Evolutionary conservation across 1,140 invertebrate species (phyloP).

Genomic region (Centruroides sculpturatus): DNA sequence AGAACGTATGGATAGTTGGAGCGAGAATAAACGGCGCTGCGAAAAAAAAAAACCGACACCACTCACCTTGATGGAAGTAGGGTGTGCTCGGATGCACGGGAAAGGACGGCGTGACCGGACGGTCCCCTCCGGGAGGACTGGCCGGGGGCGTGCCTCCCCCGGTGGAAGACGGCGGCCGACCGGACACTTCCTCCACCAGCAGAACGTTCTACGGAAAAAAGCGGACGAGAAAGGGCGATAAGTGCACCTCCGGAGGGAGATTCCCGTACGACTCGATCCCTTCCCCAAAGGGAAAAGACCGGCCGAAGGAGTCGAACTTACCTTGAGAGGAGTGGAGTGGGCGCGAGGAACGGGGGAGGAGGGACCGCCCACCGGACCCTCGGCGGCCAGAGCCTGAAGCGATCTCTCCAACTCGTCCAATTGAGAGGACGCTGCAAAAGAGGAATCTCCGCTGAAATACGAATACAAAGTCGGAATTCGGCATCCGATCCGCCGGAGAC

Average conservation of each 20-base stretch:
- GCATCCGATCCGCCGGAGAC: too few species aligned
- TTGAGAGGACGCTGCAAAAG: neutral
- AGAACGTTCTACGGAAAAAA: constrained; percentile 1
- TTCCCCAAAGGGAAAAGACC: too few species aligned
- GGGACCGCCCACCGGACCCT: constrained; percentile 3
- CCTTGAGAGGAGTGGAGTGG: constrained; percentile 13
- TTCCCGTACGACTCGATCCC: too few species aligned
- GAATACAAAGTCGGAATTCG: too few species aligned
- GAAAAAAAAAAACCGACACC: neutral
- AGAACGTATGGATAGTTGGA: neutral
- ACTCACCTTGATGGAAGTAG: constrained; percentile 43
- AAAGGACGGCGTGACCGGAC: constrained; percentile 77
- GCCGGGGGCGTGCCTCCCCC: constrained; percentile 17
- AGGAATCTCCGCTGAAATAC: too few species aligned
- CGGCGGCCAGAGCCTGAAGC: constrained; percentile 9
- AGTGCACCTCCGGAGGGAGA: neutral
- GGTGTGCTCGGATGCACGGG: constrained; percentile 69
- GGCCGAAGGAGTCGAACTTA: neutral
- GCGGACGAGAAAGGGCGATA: neutral
- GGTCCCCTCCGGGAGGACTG: constrained; percentile 18
- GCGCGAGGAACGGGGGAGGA: neutral
- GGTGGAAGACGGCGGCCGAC: constrained; percentile 26
- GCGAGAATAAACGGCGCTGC: neutral
- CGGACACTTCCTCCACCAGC: constrained; percentile 14
- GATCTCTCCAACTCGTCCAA: constrained; percentile 13